Percentiles rank a stretch among this genome's conserved stretches.
Evolutionary conservation across 2,797 vertebrate genomes (phyloP).

Genomic region (Sebastes paucispinis): DNA sequence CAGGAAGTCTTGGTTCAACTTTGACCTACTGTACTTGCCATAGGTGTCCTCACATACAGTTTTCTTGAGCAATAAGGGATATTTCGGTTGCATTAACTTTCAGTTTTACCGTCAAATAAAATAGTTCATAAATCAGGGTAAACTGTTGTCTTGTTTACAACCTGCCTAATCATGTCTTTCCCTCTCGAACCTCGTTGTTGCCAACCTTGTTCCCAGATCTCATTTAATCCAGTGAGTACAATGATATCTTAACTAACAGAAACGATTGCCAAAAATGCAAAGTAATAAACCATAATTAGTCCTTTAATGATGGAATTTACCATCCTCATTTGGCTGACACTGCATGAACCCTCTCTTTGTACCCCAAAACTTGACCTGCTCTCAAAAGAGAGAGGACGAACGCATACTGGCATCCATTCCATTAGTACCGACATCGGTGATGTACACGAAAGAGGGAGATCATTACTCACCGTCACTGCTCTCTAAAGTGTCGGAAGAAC

Average conservation of each 20-base stretch:
- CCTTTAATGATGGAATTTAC: neutral
- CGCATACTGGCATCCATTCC: constrained; percentile 35
- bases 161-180: neutral
- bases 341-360: neutral
- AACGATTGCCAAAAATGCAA: neutral
- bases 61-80: neutral
- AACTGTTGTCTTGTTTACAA: neutral
- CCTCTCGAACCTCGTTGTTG: neutral
- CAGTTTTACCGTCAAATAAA: neutral
- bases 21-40: neutral
- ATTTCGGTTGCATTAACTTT: too few species aligned
- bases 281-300: neutral
- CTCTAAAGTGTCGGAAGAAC: constrained; percentile 16
- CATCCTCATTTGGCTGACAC: neutral
- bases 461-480: constrained; percentile 37
- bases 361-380: neutral
- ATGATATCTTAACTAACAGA: neutral
- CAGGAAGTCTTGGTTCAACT: neutral
- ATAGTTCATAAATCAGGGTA: neutral
- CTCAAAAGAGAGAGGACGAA: constrained; percentile 2
- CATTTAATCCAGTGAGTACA: neutral
- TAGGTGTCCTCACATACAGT: neutral
- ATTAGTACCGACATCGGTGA: constrained; percentile 34
- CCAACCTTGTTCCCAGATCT: neutral
- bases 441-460: neutral